phyloP scores from a whole-genome alignment of 2,888 invertebrate species.

The Pegoplata infirma region DNA sequence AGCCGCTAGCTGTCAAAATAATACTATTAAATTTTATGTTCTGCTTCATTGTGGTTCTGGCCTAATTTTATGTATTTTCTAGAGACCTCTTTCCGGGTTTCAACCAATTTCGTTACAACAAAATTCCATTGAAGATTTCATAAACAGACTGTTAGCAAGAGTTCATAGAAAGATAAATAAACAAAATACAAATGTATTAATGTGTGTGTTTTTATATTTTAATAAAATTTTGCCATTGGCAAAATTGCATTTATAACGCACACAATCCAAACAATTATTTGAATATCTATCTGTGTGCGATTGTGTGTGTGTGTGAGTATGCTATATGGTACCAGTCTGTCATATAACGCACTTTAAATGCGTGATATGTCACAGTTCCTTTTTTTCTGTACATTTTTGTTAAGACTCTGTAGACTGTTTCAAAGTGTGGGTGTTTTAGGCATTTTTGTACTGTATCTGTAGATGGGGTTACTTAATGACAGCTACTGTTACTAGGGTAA shows the following conservation, averaged over 20 bases:
- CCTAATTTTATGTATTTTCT: too few relatives aligned
- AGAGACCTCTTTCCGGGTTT: too few relatives aligned
- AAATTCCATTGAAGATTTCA: too few relatives aligned
- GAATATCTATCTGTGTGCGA: not conserved
- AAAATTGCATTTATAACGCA: conserved; percentile 56
- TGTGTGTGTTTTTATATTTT: conserved; percentile 55
- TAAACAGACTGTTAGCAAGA: too few relatives aligned
- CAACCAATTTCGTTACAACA: too few relatives aligned
- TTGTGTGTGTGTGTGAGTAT: conserved; percentile 9
- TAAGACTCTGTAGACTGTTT: not conserved
- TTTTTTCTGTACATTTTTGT: too few relatives aligned
- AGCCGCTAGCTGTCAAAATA: too few relatives aligned
- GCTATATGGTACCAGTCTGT: conserved; percentile 22
- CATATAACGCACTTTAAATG: conserved; percentile 49
- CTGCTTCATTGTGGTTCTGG: too few relatives aligned
- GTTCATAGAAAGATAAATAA: too few relatives aligned
- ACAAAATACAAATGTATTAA: conserved; percentile 27
- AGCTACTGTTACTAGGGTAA: conserved; percentile 49
- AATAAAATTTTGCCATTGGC: conserved; percentile 67
- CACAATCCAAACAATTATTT: not conserved
- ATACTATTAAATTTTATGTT: too few relatives aligned
- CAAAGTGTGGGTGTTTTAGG: conserved; percentile 25
- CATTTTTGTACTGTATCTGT: conserved; percentile 1
- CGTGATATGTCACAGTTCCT: conserved; percentile 47
- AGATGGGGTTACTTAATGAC: conserved; percentile 51